Conservation (phyloP, 2,113 vertebrate species). For the Rhegmatorhina hoffmannsi region DNA sequence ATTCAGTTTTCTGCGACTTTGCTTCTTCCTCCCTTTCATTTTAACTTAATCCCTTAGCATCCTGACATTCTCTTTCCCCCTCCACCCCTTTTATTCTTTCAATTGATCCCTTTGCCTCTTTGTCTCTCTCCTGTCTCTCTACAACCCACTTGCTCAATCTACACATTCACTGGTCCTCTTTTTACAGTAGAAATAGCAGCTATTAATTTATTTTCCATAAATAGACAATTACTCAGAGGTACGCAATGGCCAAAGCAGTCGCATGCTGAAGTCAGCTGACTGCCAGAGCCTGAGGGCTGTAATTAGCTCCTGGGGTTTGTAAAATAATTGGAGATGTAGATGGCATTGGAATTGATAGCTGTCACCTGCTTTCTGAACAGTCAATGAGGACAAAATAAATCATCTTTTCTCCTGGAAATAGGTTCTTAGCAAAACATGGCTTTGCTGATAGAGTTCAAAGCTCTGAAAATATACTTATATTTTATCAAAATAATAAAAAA, state of each 20-base stretch:
- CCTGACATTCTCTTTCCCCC: neutral
- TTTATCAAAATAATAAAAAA: neutral
- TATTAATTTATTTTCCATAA: conserved; percentile 73
- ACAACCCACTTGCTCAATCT: neutral
- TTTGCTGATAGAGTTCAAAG: conserved; percentile 39
- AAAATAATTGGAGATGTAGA: conserved; percentile 66
- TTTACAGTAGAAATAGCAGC: conserved; percentile 49
- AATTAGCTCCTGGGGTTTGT: conserved; percentile 69
- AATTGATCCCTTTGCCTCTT: neutral
- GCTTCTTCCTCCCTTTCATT: neutral
- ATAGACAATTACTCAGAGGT: conserved; percentile 73
- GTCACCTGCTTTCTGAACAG: conserved; percentile 67
- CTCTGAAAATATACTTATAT: neutral
- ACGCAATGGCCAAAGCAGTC: conserved; percentile 23
- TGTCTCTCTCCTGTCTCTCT: neutral
- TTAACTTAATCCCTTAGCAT: neutral
- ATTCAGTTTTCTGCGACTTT: neutral
- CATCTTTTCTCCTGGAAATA: conserved; percentile 16
- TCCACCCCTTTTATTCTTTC: neutral
- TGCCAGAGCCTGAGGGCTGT: conserved; percentile 54
- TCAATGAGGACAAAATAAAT: conserved; percentile 54
- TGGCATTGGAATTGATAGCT: conserved; percentile 65
- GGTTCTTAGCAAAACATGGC: neutral
- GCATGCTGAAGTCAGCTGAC: conserved; percentile 62
- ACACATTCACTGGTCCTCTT: neutral